A percentile compares a stretch with the other conserved stretches of the same genome.
These are phyloP conservation scores for Catharus minimus DNA, from an alignment of 2,113 vertebrate species.

Conservation along the genomic window DNA sequence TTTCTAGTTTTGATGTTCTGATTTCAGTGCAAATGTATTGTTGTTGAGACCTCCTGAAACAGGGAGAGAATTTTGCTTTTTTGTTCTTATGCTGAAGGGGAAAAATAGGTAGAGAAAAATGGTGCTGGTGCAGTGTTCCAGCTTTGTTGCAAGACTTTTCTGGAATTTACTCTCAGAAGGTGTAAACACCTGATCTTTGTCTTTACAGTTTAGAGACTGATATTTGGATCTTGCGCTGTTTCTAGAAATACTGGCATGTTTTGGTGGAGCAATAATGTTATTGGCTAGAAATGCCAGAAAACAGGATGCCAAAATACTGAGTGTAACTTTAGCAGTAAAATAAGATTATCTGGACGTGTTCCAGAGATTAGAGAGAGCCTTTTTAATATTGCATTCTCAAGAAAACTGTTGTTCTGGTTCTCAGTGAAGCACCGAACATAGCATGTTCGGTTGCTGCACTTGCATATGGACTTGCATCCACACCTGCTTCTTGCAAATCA, in stretches of 20 bases:
- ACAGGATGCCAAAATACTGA: not conserved
- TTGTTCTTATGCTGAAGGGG: not conserved
- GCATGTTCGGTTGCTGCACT: not conserved
- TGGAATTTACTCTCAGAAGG: not conserved
- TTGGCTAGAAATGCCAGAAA: not conserved
- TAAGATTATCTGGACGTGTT: not conserved
- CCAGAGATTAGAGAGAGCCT: not conserved
- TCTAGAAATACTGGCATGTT: not conserved
- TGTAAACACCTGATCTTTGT: not conserved
- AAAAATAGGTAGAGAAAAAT: not conserved
- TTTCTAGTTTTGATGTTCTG: not conserved
- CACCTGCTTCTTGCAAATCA: not conserved
- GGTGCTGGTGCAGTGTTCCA: not conserved
- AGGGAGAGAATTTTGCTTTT: not conserved
- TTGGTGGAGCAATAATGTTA: not conserved
- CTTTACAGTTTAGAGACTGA: not conserved
- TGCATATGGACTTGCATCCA: not conserved
- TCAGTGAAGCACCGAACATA: not conserved
- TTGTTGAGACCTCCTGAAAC: not conserved
- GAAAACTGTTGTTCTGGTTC: not conserved
- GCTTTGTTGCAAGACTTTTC: not conserved
- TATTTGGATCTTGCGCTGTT: not conserved
- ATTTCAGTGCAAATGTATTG: not conserved
- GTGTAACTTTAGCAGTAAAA: not conserved
- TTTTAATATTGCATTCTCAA: not conserved